Evolutionary conservation across 2,888 invertebrate genomes (phyloP).

Genomic region (Pristionchus japonicus): DNA sequence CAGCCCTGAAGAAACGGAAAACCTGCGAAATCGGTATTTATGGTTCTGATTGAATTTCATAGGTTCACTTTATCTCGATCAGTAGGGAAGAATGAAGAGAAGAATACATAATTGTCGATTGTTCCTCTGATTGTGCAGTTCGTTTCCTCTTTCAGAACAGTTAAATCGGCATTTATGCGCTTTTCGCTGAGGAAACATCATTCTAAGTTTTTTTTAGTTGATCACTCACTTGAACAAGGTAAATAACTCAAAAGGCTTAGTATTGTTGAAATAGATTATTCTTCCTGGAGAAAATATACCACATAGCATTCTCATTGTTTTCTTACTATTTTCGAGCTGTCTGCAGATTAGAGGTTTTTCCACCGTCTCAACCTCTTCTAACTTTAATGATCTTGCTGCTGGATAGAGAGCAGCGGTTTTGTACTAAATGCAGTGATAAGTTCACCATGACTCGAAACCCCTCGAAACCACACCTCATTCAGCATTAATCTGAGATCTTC

Average conservation of each 20-base stretch:
- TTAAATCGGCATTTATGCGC: background rate
- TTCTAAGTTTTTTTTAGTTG: too few relatives aligned
- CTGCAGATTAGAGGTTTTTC: background rate
- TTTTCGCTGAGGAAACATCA: background rate
- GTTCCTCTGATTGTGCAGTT: background rate
- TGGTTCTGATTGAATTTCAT: too few relatives aligned
- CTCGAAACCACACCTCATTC: too few relatives aligned
- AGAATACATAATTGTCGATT: background rate
- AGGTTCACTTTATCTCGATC: background rate
- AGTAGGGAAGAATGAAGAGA: background rate
- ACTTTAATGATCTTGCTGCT: background rate
- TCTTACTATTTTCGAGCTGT: background rate
- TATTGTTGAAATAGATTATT: background rate
- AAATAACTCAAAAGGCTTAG: background rate
- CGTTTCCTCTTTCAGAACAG: background rate
- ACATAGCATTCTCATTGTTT: too few relatives aligned
- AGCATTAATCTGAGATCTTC: too few relatives aligned
- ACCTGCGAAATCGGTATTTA: too few relatives aligned
- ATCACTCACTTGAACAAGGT: background rate
- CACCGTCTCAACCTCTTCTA: background rate
- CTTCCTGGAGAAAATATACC: background rate
- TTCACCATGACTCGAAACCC: too few relatives aligned
- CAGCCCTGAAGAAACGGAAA: background rate
- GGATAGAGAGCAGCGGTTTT: background rate
- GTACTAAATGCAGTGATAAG: too few relatives aligned